Percentiles rank a stretch among this genome's conserved stretches.
Evolutionary conservation across 2,888 invertebrate genomes (phyloP).

Genomic region (Listrodromus nycthemerus): DNA sequence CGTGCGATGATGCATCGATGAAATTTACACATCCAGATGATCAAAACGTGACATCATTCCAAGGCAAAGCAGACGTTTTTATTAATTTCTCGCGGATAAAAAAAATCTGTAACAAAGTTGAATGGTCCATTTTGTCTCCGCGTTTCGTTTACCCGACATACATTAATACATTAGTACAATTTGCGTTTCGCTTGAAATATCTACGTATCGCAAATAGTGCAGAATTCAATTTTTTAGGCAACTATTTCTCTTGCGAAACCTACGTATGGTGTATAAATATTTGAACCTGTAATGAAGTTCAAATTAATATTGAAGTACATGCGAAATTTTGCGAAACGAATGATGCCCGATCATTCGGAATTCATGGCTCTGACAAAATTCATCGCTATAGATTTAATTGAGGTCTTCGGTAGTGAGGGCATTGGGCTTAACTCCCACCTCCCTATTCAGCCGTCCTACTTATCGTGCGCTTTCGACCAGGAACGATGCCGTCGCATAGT

Average conservation of each 20-base stretch:
- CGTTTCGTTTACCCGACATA: background rate
- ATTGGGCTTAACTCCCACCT: background rate
- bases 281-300: background rate
- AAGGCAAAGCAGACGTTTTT: background rate
- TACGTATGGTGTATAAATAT: background rate
- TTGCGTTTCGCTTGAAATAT: background rate
- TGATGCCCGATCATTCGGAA: background rate
- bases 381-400: background rate
- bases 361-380: background rate
- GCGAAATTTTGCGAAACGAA: background rate
- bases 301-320: background rate
- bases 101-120: background rate
- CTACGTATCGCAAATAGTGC: background rate
- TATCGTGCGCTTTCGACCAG: slow-evolving; percentile 12
- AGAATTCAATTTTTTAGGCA: background rate
- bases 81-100: background rate
- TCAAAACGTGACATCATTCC: background rate
- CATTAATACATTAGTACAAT: background rate
- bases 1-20: background rate
- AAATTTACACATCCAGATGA: slow-evolving; percentile 5
- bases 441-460: background rate
- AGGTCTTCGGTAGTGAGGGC: background rate
- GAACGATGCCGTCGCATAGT: background rate
- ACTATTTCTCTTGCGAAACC: background rate
- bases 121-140: background rate